These are phyloP conservation scores for Limosa lapponica DNA, from an alignment of 2,797 vertebrate genomes.

Conservation along the genomic window DNA sequence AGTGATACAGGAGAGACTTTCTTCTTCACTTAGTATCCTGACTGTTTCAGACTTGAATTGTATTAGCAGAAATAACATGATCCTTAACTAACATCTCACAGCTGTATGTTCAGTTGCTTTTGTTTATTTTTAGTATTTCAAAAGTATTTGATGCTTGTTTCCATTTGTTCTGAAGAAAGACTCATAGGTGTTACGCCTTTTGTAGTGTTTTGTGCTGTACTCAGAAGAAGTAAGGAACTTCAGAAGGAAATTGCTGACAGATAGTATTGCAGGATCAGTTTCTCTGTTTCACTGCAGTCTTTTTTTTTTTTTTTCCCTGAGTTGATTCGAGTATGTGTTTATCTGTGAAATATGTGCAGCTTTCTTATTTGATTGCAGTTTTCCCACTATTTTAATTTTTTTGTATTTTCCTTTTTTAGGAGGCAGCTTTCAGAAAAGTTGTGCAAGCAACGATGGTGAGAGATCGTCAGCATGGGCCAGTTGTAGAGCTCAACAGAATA, in stretches of 20 bases:
- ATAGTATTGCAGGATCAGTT: neutral
- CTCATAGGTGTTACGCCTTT: neutral
- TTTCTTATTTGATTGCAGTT: neutral
- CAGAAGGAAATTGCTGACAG: neutral
- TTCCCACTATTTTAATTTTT: neutral
- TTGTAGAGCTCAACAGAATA: conserved; percentile 97
- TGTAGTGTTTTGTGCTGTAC: neutral
- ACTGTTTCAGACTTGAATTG: neutral
- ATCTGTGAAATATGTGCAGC: neutral
- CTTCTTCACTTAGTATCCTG: neutral
- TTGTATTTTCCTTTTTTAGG: conserved; percentile 76
- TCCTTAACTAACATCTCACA: neutral
- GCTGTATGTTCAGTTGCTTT: neutral
- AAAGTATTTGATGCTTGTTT: neutral
- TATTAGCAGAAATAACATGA: neutral
- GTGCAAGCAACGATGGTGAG: conserved; percentile 99
- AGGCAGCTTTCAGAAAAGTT: conserved; percentile 98
- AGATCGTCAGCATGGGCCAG: conserved; percentile 95
- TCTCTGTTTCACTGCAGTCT: neutral
- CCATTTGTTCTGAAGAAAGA: neutral
- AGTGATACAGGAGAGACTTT: neutral
- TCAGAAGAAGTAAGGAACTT: too few relatives aligned
- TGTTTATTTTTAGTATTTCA: neutral
- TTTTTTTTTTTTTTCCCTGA: neutral
- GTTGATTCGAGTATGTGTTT: neutral